These are phyloP conservation scores for Dicaeum eximium DNA, from an alignment of 2,113 vertebrate species.

Conservation along the genomic window DNA sequence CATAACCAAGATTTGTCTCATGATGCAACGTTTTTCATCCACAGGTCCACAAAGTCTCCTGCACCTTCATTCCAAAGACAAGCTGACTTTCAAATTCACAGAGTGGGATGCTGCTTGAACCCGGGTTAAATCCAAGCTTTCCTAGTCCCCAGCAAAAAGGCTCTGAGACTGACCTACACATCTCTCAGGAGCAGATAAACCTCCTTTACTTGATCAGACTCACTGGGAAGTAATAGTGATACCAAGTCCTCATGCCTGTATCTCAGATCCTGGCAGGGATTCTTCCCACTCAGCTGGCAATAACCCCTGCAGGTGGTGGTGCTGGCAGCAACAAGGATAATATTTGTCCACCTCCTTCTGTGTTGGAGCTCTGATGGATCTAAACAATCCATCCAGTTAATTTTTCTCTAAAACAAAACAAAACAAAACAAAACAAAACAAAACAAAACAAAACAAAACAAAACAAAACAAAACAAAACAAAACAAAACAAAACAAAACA, in stretches of 20 bases:
- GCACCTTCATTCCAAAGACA: background rate
- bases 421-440: too few relatives aligned
- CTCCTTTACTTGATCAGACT: background rate
- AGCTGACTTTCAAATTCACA: background rate
- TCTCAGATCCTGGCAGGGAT: background rate
- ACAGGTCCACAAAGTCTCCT: background rate
- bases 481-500: too few relatives aligned
- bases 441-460: too few relatives aligned
- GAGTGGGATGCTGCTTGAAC: rapidly evolving
- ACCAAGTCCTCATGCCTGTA: rapidly evolving
- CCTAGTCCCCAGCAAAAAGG: background rate
- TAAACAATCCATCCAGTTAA: background rate
- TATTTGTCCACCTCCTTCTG: background rate
- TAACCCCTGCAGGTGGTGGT: background rate
- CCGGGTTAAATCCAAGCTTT: background rate
- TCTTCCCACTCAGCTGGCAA: background rate
- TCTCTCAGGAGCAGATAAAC: background rate
- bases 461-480: too few relatives aligned
- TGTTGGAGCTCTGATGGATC: background rate
- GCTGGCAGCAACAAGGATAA: background rate
- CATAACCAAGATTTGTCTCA: background rate
- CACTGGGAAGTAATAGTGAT: background rate
- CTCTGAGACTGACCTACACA: background rate
- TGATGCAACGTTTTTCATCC: background rate
- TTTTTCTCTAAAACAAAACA: background rate